Evolutionary conservation across 1,140 invertebrate species (phyloP), one percentile per base, ranked within the genome.

Genomic region (Listronotus bonariensis): DNA sequence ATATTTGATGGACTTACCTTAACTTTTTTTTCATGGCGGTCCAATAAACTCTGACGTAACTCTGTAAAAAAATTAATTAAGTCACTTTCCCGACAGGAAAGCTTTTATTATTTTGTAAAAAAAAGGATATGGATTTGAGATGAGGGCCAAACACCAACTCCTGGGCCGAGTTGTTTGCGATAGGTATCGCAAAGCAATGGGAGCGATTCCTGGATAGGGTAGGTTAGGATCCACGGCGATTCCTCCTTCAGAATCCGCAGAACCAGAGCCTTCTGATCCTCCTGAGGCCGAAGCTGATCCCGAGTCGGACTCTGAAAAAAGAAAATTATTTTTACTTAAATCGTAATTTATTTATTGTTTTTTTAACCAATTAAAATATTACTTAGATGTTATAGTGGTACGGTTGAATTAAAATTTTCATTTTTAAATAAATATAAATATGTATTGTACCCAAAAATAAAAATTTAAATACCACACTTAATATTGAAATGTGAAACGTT

Each of bases 101-200:
- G 20, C 1, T 26, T 26, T 26, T 3, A 48, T 11, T 36, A 41
- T 26, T 59, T 15, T 49, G 31, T 48, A 18, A 14, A 66, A 26
- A 88, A 96, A 96, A 96, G 94, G 94, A 97, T 97, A 97, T 96
- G 95, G 94, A 90, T 97, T 98, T 46, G 94, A 96, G 81, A 98
- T 97, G 80, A 97, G 90, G 70, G 87, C 88, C 68, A 99, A 86
- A 82, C 95, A 97, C 90, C 91, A 93, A 80, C 89, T 93, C 76
- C 96, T 86, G 32, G 94, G 89, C 56, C 87, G 82, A 60, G 92
- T 92, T 40, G 85, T 89, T 78, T 99, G 96, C 31, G 90, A 88
- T 64, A 99, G 83, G 74, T 93, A 95, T 69, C 88, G 85, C 61
- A 98, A 81, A 40, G 90, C 87, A 45, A 92, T 83, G 32, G 91